phyloP scores from a whole-genome alignment of 2,797 vertebrate genomes.

The Petrocephalus sullivani region DNA sequence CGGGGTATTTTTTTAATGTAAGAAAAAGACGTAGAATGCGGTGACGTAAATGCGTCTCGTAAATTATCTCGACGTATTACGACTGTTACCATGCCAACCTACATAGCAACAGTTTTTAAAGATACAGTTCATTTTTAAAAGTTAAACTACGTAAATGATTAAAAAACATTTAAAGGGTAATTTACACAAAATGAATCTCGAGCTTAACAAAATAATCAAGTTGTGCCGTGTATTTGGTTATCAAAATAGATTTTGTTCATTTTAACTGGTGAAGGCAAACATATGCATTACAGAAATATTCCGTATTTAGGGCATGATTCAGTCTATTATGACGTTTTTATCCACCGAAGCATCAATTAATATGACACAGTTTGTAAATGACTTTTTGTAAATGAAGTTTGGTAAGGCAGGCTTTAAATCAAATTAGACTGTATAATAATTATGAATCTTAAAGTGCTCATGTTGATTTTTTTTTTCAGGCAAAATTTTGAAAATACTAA shows the following conservation, averaged over 20 bases:
- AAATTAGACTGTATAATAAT: neutral
- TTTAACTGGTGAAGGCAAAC: no score
- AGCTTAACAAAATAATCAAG: no score
- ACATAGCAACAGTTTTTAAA: neutral
- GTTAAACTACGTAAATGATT: neutral
- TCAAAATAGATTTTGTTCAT: no score
- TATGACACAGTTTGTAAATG: neutral
- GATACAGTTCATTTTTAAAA: neutral
- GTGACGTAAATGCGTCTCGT: conserved; percentile 12
- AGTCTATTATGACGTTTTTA: no score
- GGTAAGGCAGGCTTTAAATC: neutral
- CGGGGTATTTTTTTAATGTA: neutral
- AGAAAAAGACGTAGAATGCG: neutral
- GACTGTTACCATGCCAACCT: conserved; percentile 20
- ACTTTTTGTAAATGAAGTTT: neutral
- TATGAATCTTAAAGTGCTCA: neutral
- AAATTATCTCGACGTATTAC: neutral
- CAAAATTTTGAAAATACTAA: neutral
- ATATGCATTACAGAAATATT: no score
- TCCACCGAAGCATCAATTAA: no score
- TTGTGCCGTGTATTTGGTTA: no score
- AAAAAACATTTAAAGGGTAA: no score
- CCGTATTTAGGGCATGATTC: no score
- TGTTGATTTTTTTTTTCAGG: neutral
- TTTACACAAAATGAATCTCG: no score